These are phyloP conservation scores for Siniperca knerii DNA, from an alignment of 2,113 vertebrate genomes.

Conservation along the genomic window DNA sequence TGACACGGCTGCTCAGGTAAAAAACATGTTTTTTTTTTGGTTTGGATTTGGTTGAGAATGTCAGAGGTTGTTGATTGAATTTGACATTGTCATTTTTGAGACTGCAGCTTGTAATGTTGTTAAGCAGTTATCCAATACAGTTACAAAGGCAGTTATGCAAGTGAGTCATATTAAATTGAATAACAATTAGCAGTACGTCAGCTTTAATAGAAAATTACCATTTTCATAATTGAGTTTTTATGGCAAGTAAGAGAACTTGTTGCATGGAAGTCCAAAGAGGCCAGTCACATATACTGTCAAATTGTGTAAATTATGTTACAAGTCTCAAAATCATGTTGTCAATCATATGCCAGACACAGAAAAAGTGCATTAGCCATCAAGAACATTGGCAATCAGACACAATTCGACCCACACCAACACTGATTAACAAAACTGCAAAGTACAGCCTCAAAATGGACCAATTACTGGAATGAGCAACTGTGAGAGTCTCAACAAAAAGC, in stretches of 20 bases:
- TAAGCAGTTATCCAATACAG: constrained; percentile 28
- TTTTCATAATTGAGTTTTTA: constrained; percentile 34
- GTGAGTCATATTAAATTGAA: constrained; percentile 47
- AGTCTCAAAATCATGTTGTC: not conserved
- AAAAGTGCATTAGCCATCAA: constrained; percentile 13
- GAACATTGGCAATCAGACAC: not conserved
- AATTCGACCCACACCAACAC: constrained; percentile 6
- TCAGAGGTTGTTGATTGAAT: not conserved
- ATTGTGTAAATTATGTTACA: constrained; percentile 25
- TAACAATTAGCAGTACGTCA: constrained; percentile 37
- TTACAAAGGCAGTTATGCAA: constrained; percentile 1
- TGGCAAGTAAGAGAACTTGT: not conserved
- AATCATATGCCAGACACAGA: constrained; percentile 1
- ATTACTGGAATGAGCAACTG: not conserved
- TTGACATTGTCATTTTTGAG: not conserved
- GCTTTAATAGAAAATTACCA: constrained; percentile 7
- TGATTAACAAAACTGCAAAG: constrained; percentile 10
- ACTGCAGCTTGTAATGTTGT: constrained; percentile 8
- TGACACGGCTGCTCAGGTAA: constrained; percentile 96
- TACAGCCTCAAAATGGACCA: not conserved
- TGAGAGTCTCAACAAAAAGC: constrained; percentile 5
- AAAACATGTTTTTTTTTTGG: not conserved
- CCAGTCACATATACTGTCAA: not conserved
- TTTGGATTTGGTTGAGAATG: not conserved
- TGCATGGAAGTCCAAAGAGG: not conserved